Conservation (phyloP, 92 coral and sea anemone genomes). For the Nematostella vectensis region DNA sequence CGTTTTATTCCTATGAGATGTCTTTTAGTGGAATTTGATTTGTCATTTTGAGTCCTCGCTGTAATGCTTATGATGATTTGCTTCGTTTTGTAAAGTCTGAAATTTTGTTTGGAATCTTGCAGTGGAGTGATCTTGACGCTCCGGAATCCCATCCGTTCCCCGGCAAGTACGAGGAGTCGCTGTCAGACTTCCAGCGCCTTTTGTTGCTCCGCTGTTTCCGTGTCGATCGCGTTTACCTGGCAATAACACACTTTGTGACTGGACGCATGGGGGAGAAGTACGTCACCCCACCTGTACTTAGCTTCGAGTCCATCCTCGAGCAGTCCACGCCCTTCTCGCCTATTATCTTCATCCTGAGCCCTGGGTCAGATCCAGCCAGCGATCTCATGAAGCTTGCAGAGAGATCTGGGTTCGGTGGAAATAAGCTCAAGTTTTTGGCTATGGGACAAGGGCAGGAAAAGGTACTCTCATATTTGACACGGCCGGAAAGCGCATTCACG, state of each 20-base stretch:
- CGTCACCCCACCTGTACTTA: constrained; percentile 98
- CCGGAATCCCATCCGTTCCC: constrained; percentile 91
- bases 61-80: no score
- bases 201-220: constrained; percentile 94
- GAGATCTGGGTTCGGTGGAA: constrained; percentile 97
- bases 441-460: constrained; percentile 99
- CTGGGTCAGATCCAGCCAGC: constrained; percentile 99
- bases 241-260: constrained; percentile 96
- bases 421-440: constrained; percentile 89
- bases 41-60: no score
- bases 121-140: constrained; percentile 94
- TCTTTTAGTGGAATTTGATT: no score
- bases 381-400: constrained; percentile 99
- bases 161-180: constrained; percentile 81
- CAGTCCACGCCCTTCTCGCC: constrained; percentile 96
- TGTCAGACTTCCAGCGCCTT: constrained; percentile 93
- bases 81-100: no score
- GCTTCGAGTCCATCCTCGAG: constrained; percentile 95
- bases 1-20: no score
- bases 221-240: constrained; percentile 95
- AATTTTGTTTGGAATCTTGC: no score
- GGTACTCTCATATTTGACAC: constrained; percentile 40
- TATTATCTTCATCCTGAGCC: constrained; percentile 94
- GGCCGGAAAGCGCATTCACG: no score
- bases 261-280: constrained; percentile 99